Percentiles rank a stretch among this genome's conserved stretches.
phyloP scores from a whole-genome alignment of 2,888 invertebrate genomes.

The Podabrus alpinus region DNA sequence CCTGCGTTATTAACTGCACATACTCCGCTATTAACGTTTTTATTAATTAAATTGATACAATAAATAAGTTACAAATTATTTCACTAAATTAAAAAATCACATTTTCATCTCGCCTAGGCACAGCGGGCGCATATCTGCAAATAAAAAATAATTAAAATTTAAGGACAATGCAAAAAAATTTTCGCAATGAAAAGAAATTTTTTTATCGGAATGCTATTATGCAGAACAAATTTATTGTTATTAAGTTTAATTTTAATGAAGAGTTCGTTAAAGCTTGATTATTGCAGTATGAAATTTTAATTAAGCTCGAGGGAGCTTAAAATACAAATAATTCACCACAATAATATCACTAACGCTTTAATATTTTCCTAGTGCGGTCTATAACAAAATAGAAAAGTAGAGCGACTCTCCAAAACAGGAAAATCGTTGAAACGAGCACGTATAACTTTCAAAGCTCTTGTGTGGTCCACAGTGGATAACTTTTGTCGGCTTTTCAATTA shows the following conservation, averaged over 20 bases:
- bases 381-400: neutral
- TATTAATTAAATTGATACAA: neutral
- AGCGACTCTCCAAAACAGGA: neutral
- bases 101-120: neutral
- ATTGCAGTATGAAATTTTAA: neutral
- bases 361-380: neutral
- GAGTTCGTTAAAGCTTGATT: neutral
- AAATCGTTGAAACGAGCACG: neutral
- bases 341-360: neutral
- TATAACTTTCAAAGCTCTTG: neutral
- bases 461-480: neutral
- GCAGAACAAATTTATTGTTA: neutral
- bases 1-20: constrained; percentile 21
- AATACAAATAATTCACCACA: neutral
- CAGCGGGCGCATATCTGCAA: neutral
- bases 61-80: neutral
- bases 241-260: neutral
- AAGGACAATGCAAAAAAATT: neutral
- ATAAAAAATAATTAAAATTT: neutral
- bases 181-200: neutral
- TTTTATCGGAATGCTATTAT: neutral
- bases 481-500: neutral
- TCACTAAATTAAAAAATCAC: neutral
- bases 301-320: neutral
- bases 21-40: neutral